Evolutionary conservation across 2,888 invertebrate genomes (phyloP), one percentile per base, ranked within the genome.

Genomic region (Eretmocerus hayati): DNA sequence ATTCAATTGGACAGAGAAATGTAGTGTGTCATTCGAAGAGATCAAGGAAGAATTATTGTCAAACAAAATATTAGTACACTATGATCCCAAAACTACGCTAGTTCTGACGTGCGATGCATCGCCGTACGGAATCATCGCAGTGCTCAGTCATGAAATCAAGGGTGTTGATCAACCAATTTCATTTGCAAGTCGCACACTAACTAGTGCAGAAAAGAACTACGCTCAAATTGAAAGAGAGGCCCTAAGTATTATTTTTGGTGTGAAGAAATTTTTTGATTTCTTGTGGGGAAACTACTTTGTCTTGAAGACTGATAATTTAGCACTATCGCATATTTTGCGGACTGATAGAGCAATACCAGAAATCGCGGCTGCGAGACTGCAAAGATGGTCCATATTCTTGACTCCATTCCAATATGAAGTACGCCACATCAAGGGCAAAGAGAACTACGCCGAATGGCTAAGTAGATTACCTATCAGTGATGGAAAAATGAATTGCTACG

Each of bases 121-220:
- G 16, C 39, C 52, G n/a, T 54, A 60, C 35, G 62, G 62, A 16
- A 30, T 64, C n/a, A 62, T 59, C 4, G 56, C 65, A 2, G 60
- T 65, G 6, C 50, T 63, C 35, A 46, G 52, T 21, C 63, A 65
- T 40, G 53, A 51, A 19, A 50, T 48, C n/a, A 59, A 66, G 52
- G 61, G 63, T 9, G 58, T 66, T 4, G 20, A 74, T 67, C 53
- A 37, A 74, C 3, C 36, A 4, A 36, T 36, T 18, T 15, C n/a
- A 15, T 36, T 16, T 19, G 36, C 36, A 3, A 15, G 15, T 9
- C 36, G 36, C 9, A 3, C 18, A 36, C n/a, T 36, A 36, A 36
- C 5, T 18, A 16, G 9, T 5, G 36, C 36, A 9, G 36, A 36
- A 36, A 13, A 36, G 16, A 36, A 36, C 6, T 15, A 36, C 18